These are phyloP conservation scores for Bos javanicus DNA, from an alignment of 2,113 vertebrate species.

Conservation along the genomic window DNA sequence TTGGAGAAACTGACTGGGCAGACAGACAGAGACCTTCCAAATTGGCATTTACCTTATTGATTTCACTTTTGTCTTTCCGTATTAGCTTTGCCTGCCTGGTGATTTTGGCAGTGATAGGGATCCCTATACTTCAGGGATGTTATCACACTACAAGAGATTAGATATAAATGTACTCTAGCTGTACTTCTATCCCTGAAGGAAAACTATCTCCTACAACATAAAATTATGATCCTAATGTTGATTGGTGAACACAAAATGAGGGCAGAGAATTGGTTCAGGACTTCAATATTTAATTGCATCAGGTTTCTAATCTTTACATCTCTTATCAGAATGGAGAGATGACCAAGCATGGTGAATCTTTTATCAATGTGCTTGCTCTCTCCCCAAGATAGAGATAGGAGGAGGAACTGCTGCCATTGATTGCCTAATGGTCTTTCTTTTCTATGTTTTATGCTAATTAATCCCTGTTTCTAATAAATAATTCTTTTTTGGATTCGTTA, in stretches of 20 bases:
- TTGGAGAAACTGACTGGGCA: not conserved
- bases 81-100: not conserved
- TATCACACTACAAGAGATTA: not conserved
- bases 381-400: not conserved
- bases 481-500: not conserved
- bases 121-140: not conserved
- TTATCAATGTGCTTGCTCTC: not conserved
- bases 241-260: slow-evolving; percentile 5
- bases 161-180: not conserved
- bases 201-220: not conserved
- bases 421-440: not conserved
- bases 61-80: not conserved
- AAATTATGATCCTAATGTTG: not conserved
- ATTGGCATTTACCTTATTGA: not conserved
- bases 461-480: not conserved
- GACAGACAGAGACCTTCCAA: not conserved
- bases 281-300: not conserved
- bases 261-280: not conserved
- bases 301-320: not conserved
- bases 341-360: not conserved
- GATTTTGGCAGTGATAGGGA: not conserved
- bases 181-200: not conserved
- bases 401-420: not conserved
- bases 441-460: not conserved
- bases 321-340: not conserved